Evolutionary conservation across 2,888 invertebrate species (phyloP).

Genomic region (Drosophila subsilvestris): DNA sequence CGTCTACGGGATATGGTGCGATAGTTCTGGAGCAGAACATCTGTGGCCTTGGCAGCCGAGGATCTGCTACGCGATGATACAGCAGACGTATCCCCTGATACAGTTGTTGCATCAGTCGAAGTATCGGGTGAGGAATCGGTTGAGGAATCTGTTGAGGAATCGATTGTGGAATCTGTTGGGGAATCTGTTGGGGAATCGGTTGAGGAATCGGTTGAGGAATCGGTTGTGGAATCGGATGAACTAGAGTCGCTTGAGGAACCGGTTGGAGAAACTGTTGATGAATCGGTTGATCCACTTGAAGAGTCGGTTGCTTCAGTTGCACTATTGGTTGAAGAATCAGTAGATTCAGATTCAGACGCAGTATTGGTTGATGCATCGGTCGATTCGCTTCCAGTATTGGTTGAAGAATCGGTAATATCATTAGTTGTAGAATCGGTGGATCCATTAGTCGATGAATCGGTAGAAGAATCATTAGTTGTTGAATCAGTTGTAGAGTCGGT

Average conservation of each 20-base stretch:
- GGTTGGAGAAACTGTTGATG: not conserved
- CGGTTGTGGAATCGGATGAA: not conserved
- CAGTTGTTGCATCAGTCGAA: not conserved
- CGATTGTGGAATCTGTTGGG: not conserved
- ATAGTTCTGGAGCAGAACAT: slow-evolving; percentile 64
- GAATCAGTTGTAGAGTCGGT: too few relatives aligned
- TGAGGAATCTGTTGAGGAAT: not conserved
- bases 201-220: not conserved
- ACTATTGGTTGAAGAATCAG: not conserved
- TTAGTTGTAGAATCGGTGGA: too few relatives aligned
- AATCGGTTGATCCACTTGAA: not conserved
- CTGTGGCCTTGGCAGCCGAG: slow-evolving; percentile 57
- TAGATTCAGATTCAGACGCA: not conserved
- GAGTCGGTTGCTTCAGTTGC: too few relatives aligned
- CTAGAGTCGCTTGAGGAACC: not conserved
- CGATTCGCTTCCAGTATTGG: not conserved
- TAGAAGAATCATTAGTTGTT: too few relatives aligned
- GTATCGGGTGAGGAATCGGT: slow-evolving; percentile 2
- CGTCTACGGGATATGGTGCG: slow-evolving; percentile 45
- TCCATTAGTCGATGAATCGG: not conserved
- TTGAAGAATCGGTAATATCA: not conserved
- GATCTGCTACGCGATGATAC: slow-evolving; percentile 41
- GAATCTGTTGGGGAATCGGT: not conserved
- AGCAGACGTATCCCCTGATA: not conserved
- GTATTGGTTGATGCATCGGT: not conserved